These are phyloP conservation scores for Ganaspis brasiliensis DNA, from an alignment of 2,888 invertebrate species.

Conservation along the genomic window DNA sequence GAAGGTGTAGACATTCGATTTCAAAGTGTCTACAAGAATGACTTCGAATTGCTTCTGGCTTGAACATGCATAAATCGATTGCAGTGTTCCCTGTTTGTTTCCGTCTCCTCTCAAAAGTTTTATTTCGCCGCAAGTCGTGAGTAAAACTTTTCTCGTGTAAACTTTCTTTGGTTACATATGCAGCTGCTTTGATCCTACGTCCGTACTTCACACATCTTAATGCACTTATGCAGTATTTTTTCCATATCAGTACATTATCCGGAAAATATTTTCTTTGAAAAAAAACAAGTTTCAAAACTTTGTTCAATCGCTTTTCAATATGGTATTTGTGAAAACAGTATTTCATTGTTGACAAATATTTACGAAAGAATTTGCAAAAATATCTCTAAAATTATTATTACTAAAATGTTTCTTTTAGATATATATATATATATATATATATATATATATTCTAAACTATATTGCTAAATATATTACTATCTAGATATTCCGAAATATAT, in stretches of 20 bases:
- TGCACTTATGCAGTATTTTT: background rate
- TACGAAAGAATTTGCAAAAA: no score
- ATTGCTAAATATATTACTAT: no score
- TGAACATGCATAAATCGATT: slow-evolving; percentile 40
- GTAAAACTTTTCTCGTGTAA: slow-evolving; percentile 36
- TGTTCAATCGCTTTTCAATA: no score
- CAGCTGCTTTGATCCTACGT: slow-evolving; percentile 35
- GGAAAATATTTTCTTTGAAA: background rate
- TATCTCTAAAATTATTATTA: no score
- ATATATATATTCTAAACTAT: no score
- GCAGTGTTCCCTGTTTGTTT: slow-evolving; percentile 7
- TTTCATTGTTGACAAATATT: no score
- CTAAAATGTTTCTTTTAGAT: no score
- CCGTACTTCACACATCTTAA: background rate
- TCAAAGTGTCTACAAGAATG: slow-evolving; percentile 23
- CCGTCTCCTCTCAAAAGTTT: slow-evolving; percentile 13
- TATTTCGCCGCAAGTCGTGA: slow-evolving; percentile 24
- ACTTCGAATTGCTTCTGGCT: slow-evolving; percentile 22
- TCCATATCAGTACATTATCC: background rate
- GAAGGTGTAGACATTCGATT: slow-evolving; percentile 12
- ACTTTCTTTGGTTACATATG: slow-evolving; percentile 37
- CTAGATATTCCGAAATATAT: no score
- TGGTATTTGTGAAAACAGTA: no score
- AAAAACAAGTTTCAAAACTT: no score
- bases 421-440: no score